Conservation (phyloP, 2,113 vertebrate genomes). For the Aplodontia rufa region DNA sequence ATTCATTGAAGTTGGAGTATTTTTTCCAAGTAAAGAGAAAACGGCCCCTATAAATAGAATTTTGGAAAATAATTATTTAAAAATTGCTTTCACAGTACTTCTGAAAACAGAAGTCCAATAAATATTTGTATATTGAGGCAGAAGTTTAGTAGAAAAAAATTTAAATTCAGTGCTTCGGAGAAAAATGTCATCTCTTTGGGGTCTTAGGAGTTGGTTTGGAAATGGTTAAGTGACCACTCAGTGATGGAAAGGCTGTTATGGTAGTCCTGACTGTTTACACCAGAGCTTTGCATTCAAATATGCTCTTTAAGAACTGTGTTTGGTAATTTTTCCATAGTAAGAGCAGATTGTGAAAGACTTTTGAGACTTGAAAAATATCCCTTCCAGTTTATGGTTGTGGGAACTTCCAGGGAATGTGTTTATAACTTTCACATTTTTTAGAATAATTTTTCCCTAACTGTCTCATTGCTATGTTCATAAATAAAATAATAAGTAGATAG, state of each 20-base stretch:
- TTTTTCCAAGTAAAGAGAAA: slow-evolving; percentile 38
- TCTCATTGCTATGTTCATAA: slow-evolving; percentile 23
- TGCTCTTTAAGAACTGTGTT: slow-evolving; percentile 60
- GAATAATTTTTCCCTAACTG: slow-evolving; percentile 15
- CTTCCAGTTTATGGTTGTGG: not conserved
- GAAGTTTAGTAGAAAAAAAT: not conserved
- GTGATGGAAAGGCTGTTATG: slow-evolving; percentile 14
- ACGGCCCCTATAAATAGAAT: slow-evolving; percentile 22
- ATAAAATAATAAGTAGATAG: slow-evolving; percentile 55
- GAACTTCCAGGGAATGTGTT: not conserved
- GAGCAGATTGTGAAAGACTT: slow-evolving; percentile 23
- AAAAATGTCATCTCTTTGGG: not conserved
- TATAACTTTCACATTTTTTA: slow-evolving; percentile 36
- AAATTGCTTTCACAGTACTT: slow-evolving; percentile 2
- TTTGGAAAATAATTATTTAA: slow-evolving; percentile 47
- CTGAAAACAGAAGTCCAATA: slow-evolving; percentile 10
- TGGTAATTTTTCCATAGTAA: not conserved
- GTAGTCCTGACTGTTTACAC: slow-evolving; percentile 39
- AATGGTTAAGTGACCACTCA: not conserved
- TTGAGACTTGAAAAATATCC: slow-evolving; percentile 32
- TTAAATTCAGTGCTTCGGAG: slow-evolving; percentile 30
- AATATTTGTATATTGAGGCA: slow-evolving; percentile 33
- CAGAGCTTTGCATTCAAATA: slow-evolving; percentile 27
- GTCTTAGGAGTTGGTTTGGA: slow-evolving; percentile 38
- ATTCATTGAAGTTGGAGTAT: slow-evolving; percentile 31